Evolutionary conservation across 2,113 vertebrate species (phyloP).

Genomic region (Nesoenas mayeri): DNA sequence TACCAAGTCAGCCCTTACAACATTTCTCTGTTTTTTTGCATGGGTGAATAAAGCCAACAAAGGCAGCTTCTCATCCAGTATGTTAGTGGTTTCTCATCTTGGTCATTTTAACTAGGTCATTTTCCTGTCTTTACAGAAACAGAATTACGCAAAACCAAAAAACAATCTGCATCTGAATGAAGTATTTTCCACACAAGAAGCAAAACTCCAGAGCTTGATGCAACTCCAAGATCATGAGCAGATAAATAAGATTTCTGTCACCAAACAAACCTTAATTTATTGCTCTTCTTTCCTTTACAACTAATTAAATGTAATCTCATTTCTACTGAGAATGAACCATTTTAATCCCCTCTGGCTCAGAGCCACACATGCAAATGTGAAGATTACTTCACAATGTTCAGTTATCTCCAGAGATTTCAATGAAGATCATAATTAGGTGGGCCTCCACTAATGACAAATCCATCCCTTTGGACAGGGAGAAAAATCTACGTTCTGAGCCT

Average conservation of each 20-base stretch:
- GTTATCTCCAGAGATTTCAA: conserved; percentile 3
- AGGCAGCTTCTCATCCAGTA: not conserved
- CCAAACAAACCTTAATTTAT: conserved; percentile 36
- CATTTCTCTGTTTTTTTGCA: not conserved
- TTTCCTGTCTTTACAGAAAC: not conserved
- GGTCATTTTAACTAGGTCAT: not conserved
- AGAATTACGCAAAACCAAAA: not conserved
- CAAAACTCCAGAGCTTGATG: not conserved
- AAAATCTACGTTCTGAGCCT: conserved; percentile 28
- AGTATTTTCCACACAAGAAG: conserved; percentile 20
- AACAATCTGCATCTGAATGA: not conserved
- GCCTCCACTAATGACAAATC: conserved; percentile 39
- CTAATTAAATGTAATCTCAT: conserved; percentile 53
- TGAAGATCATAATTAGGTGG: conserved; percentile 15
- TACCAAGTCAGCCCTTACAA: not conserved
- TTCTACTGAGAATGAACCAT: conserved; percentile 11
- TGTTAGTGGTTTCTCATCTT: not conserved
- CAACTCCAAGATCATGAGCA: not conserved
- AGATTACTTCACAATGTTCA: not conserved
- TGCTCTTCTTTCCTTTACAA: not conserved
- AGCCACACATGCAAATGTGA: conserved; percentile 22
- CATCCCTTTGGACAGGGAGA: not conserved
- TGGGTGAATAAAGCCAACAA: not conserved
- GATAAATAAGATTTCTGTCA: conserved; percentile 22
- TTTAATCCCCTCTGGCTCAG: conserved; percentile 32